Conservation (phyloP, 2,113 vertebrate genomes). For the Argyrosomus japonicus region DNA sequence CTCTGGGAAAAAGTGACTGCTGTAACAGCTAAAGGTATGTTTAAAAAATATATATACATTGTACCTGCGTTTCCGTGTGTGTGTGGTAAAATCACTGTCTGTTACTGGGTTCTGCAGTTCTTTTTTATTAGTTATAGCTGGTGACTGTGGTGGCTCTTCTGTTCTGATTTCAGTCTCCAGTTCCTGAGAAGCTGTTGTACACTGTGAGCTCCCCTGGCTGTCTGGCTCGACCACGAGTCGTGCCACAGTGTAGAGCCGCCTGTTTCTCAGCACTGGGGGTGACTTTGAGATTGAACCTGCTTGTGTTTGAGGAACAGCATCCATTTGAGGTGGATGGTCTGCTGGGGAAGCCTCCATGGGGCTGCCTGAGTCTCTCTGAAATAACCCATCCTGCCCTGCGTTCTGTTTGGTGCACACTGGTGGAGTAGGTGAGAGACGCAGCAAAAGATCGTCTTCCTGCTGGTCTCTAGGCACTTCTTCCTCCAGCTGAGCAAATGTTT, state of each 20-base stretch:
- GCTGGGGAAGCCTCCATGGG: conserved; percentile 63
- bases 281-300: conserved; percentile 13
- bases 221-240: conserved; percentile 85
- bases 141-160: conserved; percentile 24
- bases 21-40: background rate
- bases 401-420: conserved; percentile 31
- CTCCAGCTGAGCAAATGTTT: conserved; percentile 84
- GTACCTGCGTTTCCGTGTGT: conserved; percentile 53
- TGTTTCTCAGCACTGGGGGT: background rate
- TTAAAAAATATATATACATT: background rate
- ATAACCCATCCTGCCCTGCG: conserved; percentile 44
- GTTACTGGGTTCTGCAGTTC: conserved; percentile 55
- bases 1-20: background rate
- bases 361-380: conserved; percentile 53
- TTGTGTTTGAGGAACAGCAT: conserved; percentile 2
- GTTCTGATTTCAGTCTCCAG: background rate
- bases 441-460: conserved; percentile 77
- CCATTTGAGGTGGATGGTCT: conserved; percentile 46
- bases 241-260: conserved; percentile 78
- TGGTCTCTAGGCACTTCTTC: conserved; percentile 76
- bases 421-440: conserved; percentile 43
- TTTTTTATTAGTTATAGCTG: conserved; percentile 39
- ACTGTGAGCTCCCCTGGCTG: conserved; percentile 71
- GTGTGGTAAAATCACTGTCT: conserved; percentile 26
- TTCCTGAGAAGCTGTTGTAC: conserved; percentile 55